A percentile compares a stretch with the other conserved stretches of the same genome.
Evolutionary conservation across 2,888 invertebrate genomes (phyloP).

Genomic region (Mesoligia furuncula): DNA sequence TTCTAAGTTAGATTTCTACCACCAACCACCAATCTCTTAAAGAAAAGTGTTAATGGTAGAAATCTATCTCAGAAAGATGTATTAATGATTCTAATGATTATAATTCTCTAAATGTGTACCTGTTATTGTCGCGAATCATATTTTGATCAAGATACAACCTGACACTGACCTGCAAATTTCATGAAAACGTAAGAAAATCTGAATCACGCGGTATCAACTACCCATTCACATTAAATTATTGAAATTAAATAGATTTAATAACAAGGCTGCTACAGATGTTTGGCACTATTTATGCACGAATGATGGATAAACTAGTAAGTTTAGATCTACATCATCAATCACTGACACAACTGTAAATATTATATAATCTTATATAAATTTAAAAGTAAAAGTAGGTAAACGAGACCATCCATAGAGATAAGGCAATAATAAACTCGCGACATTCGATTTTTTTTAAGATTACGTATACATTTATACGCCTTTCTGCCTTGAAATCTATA

Average conservation of each 20-base stretch:
- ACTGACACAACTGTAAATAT: constrained; percentile 23
- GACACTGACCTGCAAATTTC: too few relatives aligned
- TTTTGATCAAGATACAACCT: too few relatives aligned
- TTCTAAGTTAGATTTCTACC: too few relatives aligned
- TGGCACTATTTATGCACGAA: constrained; percentile 5
- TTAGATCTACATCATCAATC: constrained; percentile 28
- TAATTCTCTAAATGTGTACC: too few relatives aligned
- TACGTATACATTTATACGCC: not conserved
- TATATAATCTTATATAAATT: constrained; percentile 41
- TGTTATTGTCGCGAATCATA: too few relatives aligned
- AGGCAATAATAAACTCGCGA: constrained; percentile 14
- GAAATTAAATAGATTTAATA: constrained; percentile 4
- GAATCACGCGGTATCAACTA: too few relatives aligned
- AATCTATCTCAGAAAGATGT: too few relatives aligned
- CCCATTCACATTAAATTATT: not conserved
- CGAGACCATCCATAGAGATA: constrained; percentile 24
- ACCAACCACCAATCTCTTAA: too few relatives aligned
- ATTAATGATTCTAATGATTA: too few relatives aligned
- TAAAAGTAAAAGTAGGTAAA: constrained; percentile 58
- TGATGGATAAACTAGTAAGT: too few relatives aligned
- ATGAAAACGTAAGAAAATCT: too few relatives aligned
- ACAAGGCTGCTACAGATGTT: not conserved
- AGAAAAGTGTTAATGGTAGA: too few relatives aligned
- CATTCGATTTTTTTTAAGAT: not conserved
- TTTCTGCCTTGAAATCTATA: constrained; percentile 13